Evolutionary conservation across 2,797 vertebrate species (phyloP).

Genomic region (Sebastes oblongus): DNA sequence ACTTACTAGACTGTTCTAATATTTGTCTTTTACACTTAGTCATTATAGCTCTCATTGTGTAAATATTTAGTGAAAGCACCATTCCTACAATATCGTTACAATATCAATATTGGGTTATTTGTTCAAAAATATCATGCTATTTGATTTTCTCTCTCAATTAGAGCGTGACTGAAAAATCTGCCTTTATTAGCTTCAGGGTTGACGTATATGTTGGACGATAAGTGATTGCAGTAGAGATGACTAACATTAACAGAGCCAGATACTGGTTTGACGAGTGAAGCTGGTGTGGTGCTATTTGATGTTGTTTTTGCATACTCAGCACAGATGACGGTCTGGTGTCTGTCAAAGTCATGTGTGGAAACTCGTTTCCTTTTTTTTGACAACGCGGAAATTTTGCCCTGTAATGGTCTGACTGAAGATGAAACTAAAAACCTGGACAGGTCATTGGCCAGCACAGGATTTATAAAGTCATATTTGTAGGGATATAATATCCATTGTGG

Average conservation of each 20-base stretch:
- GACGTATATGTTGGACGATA: not conserved
- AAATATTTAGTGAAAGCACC: too few relatives aligned
- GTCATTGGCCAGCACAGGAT: not conserved
- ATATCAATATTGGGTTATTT: too few relatives aligned
- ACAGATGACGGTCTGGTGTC: constrained; percentile 44
- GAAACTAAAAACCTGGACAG: constrained; percentile 23
- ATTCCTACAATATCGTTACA: too few relatives aligned
- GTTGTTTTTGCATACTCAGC: constrained; percentile 24
- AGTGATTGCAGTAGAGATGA: not conserved
- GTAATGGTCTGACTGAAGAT: not conserved
- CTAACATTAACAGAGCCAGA: not conserved
- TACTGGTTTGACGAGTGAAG: not conserved
- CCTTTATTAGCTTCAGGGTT: not conserved
- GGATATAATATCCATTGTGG: too few relatives aligned
- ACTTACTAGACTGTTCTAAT: too few relatives aligned
- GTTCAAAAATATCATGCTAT: too few relatives aligned
- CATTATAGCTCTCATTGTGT: too few relatives aligned
- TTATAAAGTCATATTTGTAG: not conserved
- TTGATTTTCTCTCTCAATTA: too few relatives aligned
- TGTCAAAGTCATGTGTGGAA: not conserved
- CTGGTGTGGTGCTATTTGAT: not conserved
- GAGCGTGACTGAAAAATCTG: not conserved
- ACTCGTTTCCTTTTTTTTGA: constrained; percentile 30
- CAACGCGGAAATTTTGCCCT: not conserved
- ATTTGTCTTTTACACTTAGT: too few relatives aligned